These are phyloP conservation scores for Pedionomus torquatus DNA, from an alignment of 2,113 vertebrate genomes.

Conservation along the genomic window DNA sequence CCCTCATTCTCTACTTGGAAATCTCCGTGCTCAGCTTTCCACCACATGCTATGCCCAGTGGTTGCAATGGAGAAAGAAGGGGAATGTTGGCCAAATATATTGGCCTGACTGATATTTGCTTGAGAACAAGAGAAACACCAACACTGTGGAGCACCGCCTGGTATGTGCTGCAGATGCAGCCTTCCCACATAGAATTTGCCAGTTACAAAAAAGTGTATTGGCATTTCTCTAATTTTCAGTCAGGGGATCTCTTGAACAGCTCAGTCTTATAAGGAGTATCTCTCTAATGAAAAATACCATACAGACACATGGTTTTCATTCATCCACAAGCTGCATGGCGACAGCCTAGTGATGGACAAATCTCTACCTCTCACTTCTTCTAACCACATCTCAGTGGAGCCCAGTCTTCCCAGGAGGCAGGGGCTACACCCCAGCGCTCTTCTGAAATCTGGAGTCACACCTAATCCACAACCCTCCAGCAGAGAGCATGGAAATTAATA, in stretches of 20 bases:
- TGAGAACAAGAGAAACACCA: neutral
- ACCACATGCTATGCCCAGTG: neutral
- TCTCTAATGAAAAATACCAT: neutral
- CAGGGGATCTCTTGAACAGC: neutral
- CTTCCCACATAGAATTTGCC: neutral
- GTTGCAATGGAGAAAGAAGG: neutral
- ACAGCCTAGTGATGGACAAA: neutral
- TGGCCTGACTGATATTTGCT: neutral
- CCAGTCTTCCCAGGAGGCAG: neutral
- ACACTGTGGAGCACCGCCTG: neutral
- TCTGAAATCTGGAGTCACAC: neutral
- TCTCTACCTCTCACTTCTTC: neutral
- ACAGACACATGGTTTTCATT: neutral
- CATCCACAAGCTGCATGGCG: neutral
- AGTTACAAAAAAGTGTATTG: neutral
- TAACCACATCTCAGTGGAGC: neutral
- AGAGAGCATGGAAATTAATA: neutral
- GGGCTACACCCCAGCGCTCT: neutral
- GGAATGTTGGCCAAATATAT: neutral
- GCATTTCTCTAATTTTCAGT: neutral
- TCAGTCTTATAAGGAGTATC: neutral
- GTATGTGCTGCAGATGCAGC: neutral
- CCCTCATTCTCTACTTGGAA: neutral
- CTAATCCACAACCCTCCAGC: neutral
- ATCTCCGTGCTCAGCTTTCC: neutral